Conservation (phyloP, 2,797 vertebrate genomes). For the Rhabdophis nuchalis region DNA sequence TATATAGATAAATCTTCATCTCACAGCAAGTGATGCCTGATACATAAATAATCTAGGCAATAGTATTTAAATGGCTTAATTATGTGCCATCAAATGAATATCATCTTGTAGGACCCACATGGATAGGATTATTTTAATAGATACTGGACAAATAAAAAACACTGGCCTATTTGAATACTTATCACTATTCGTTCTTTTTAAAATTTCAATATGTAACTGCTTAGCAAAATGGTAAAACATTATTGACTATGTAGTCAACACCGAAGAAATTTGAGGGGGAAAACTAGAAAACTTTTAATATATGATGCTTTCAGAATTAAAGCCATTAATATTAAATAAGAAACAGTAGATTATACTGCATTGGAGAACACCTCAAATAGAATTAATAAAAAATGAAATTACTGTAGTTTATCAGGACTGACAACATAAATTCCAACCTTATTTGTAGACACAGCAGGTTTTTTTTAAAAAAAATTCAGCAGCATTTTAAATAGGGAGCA, state of each 20-base stretch:
- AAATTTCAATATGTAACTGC: background rate
- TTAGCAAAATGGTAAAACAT: background rate
- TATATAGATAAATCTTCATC: background rate
- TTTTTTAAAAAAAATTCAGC: background rate
- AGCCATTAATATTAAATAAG: constrained; percentile 5
- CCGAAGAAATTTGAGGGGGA: background rate
- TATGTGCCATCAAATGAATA: background rate
- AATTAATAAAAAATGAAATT: constrained; percentile 15
- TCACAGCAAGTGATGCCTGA: background rate
- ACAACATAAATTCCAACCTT: constrained; percentile 2
- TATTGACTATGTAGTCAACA: background rate
- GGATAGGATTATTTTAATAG: background rate
- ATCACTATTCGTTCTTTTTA: background rate
- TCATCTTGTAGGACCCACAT: background rate
- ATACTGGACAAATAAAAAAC: background rate
- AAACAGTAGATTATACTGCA: background rate
- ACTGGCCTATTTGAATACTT: background rate
- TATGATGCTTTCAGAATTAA: constrained; percentile 23
- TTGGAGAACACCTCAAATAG: background rate
- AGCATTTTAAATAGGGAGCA: background rate
- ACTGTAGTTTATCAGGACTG: constrained; percentile 4
- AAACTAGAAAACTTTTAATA: background rate
- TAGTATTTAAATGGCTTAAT: background rate
- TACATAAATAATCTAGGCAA: background rate
- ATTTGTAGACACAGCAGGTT: background rate